Conservation (phyloP, 2,113 vertebrate species). For the Rhineura floridana region DNA sequence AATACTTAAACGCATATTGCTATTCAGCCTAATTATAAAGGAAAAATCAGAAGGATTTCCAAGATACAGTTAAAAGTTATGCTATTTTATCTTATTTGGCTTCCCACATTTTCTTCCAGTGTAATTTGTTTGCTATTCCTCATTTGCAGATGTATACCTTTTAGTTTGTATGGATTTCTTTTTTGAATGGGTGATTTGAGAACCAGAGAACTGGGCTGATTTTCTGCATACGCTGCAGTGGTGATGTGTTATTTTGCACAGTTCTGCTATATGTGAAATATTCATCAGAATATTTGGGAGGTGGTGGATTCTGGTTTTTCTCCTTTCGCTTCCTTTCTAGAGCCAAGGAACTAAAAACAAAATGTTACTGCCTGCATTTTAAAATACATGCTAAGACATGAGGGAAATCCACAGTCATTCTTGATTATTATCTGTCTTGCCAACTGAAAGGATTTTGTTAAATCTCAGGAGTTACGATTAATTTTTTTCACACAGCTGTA, state of each 20-base stretch:
- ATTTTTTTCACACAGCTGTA: too few relatives aligned
- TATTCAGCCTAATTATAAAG: neutral
- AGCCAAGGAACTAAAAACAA: neutral
- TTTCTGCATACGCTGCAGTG: neutral
- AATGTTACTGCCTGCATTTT: neutral
- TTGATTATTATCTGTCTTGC: neutral
- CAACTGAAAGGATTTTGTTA: neutral
- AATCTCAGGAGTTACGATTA: fast-evolving
- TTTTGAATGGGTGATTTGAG: neutral
- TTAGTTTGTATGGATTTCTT: neutral
- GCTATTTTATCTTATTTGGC: too few relatives aligned
- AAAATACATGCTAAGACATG: neutral
- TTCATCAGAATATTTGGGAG: neutral
- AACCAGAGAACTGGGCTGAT: neutral
- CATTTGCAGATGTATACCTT: neutral
- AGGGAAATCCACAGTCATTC: fast-evolving
- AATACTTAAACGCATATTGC: neutral
- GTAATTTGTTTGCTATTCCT: neutral
- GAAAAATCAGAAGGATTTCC: neutral
- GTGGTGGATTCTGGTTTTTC: neutral
- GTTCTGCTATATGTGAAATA: neutral
- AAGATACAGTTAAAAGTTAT: neutral
- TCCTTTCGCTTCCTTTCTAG: neutral
- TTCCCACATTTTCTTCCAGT: neutral
- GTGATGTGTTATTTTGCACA: neutral